Conservation (phyloP, 2,113 vertebrate species). For the Myrmecobius fasciatus region DNA sequence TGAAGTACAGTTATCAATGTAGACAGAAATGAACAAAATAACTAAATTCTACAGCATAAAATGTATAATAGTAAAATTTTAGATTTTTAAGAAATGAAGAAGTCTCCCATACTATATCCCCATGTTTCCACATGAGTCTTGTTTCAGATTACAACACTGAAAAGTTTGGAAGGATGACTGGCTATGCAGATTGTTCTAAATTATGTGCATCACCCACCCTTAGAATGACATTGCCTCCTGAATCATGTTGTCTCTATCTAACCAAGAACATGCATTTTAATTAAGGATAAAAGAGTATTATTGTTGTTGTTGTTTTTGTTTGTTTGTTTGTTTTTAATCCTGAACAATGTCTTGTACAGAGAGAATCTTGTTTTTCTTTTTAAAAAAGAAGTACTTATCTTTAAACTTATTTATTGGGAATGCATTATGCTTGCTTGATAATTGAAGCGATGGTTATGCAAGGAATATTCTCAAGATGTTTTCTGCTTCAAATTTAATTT, state of each 20-base stretch:
- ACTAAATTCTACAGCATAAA: background rate
- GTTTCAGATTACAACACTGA: constrained; percentile 50
- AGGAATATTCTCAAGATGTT: constrained; percentile 41
- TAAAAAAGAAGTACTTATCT: constrained; percentile 6
- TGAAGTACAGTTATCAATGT: constrained; percentile 1
- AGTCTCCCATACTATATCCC: background rate
- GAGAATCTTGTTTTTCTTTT: constrained; percentile 9
- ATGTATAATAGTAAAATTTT: background rate
- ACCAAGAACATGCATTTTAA: constrained; percentile 61
- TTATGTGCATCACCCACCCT: constrained; percentile 40
- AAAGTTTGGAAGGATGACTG: constrained; percentile 57
- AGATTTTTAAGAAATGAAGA: constrained; percentile 17
- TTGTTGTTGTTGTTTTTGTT: background rate
- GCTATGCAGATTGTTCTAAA: constrained; percentile 28
- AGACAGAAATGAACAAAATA: constrained; percentile 4
- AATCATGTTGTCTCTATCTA: constrained; percentile 46
- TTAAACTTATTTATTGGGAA: constrained; percentile 3
- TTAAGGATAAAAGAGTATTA: constrained; percentile 52
- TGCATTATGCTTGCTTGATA: background rate
- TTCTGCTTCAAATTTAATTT: constrained; percentile 17
- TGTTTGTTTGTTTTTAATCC: constrained; percentile 22
- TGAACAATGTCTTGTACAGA: background rate
- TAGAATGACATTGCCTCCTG: constrained; percentile 48
- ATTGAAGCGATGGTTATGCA: background rate
- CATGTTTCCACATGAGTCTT: constrained; percentile 48